Evolutionary conservation across 2,888 invertebrate species (phyloP).

Genomic region (Stenchaetothrips biformis): DNA sequence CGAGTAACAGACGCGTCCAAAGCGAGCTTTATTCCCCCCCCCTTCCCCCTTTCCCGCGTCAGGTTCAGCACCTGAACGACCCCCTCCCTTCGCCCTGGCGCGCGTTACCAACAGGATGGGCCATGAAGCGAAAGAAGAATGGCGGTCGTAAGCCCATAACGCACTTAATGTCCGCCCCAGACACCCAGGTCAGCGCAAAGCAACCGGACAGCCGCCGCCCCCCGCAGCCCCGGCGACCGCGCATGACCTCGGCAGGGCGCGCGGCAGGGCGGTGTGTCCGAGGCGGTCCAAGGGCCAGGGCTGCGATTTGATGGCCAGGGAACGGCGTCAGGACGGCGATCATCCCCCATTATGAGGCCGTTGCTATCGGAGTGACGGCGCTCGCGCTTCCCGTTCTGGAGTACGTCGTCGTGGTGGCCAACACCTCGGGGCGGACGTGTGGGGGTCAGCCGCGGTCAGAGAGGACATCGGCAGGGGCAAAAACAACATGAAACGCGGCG

Average conservation of each 20-base stretch:
- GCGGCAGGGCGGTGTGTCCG: not conserved
- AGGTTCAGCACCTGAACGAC: no score
- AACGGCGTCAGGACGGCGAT: not conserved
- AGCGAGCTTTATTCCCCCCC: no score
- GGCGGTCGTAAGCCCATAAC: slow-evolving; percentile 6
- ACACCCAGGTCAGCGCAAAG: not conserved
- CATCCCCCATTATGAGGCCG: not conserved
- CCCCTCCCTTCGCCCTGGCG: not conserved
- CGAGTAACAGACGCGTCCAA: not conserved
- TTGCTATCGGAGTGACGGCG: not conserved
- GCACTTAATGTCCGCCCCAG: slow-evolving; percentile 9
- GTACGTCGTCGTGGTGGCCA: no score
- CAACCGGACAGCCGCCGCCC: not conserved
- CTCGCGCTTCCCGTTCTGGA: no score
- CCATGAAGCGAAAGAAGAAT: not conserved
- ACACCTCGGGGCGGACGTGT: no score
- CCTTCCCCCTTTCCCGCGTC: not conserved
- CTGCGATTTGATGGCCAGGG: not conserved
- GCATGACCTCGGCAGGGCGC: not conserved
- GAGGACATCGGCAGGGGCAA: no score
- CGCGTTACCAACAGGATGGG: slow-evolving; percentile 1
- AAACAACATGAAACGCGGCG: no score
- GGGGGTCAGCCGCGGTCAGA: no score
- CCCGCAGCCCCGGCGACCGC: not conserved
- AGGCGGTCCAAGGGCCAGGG: not conserved